Percentiles rank a stretch among this genome's conserved stretches.
These are phyloP conservation scores for Coracias cyanogaster DNA, from an alignment of 2,797 vertebrate species.

Conservation along the genomic window DNA sequence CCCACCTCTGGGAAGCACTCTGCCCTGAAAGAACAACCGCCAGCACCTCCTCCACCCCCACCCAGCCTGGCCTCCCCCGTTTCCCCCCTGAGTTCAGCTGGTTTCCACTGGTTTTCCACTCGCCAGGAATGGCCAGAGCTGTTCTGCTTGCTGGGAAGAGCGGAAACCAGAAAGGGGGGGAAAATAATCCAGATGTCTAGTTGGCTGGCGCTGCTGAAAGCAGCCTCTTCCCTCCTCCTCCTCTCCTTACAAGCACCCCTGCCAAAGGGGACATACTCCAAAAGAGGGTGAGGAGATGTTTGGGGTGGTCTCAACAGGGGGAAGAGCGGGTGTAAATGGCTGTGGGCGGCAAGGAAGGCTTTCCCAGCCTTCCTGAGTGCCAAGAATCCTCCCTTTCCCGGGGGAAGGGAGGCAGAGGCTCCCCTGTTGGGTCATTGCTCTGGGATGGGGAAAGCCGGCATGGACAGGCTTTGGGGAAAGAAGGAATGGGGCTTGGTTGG, in stretches of 20 bases:
- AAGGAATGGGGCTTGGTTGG: not conserved
- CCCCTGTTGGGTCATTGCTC: not conserved
- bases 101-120: slow-evolving; percentile 52
- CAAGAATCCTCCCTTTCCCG: not conserved
- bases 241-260: not conserved
- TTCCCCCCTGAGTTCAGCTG: slow-evolving; percentile 3
- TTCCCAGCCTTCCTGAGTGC: not conserved
- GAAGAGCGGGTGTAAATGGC: not conserved
- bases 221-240: slow-evolving; percentile 27
- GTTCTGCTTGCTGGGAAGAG: slow-evolving; percentile 49
- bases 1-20: not conserved
- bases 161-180: slow-evolving; percentile 51
- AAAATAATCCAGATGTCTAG: slow-evolving; percentile 58
- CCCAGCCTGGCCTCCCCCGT: not conserved
- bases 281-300: not conserved
- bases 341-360: slow-evolving; percentile 16
- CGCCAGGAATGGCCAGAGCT: slow-evolving; percentile 1
- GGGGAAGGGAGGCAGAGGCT: not conserved
- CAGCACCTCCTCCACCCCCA: not conserved
- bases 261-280: not conserved
- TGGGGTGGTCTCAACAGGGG: slow-evolving; percentile 19
- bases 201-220: slow-evolving; percentile 34
- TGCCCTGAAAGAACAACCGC: not conserved
- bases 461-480: not conserved
- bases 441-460: not conserved